Percentiles rank a stretch among this genome's conserved stretches.
Evolutionary conservation across 2,113 vertebrate genomes (phyloP).

Genomic region (Tragelaphus scriptus): DNA sequence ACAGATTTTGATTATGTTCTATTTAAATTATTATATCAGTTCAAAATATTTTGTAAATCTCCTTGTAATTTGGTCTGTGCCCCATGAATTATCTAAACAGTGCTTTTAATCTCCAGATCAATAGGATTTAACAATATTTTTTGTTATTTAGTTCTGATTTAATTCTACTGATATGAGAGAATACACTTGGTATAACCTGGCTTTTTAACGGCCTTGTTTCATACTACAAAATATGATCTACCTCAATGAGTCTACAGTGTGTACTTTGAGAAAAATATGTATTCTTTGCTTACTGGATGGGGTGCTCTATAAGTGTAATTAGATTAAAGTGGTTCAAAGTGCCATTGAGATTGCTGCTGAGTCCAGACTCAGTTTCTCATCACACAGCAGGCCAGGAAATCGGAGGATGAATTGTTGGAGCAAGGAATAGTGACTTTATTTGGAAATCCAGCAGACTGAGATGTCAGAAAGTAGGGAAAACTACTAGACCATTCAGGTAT

Average conservation of each 20-base stretch:
- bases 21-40: background rate
- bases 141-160: background rate
- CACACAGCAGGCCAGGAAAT: background rate
- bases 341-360: background rate
- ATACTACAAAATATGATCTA: background rate
- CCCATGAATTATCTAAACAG: background rate
- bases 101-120: background rate
- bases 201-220: background rate
- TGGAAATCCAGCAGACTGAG: background rate
- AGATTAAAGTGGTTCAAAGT: background rate
- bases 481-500: too few relatives aligned
- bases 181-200: background rate
- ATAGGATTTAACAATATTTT: background rate
- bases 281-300: background rate
- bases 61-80: background rate
- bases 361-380: background rate
- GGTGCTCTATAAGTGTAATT: background rate
- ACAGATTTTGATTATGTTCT: background rate
- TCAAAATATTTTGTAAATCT: background rate
- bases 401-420: background rate
- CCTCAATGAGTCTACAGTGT: background rate
- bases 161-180: background rate
- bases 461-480: too few relatives aligned
- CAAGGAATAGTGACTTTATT: background rate
- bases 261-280: background rate